phyloP scores from a whole-genome alignment of 2,113 vertebrate genomes.

The Micromys minutus region DNA sequence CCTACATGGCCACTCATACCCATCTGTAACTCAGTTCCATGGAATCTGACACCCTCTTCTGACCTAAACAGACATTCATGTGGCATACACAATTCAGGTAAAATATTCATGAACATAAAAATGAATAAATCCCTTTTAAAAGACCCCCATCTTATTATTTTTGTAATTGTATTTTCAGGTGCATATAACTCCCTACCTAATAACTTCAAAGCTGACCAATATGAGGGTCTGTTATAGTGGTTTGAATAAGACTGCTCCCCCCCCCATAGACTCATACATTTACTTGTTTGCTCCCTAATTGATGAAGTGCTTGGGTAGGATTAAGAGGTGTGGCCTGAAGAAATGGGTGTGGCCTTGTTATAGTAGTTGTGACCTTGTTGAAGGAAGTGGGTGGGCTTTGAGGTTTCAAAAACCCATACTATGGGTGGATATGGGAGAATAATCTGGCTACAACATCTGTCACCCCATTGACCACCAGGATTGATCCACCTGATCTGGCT shows the following conservation, averaged over 20 bases:
- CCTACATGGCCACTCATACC: neutral
- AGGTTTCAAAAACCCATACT: neutral
- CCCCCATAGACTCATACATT: neutral
- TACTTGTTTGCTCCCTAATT: neutral
- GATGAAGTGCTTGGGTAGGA: neutral
- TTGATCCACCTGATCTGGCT: neutral
- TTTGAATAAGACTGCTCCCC: neutral
- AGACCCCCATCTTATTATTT: slow-evolving; percentile 4
- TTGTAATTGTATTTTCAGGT: neutral
- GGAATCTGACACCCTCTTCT: neutral
- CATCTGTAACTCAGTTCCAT: neutral
- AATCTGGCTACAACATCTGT: neutral
- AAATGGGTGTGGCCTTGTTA: neutral
- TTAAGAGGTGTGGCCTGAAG: neutral
- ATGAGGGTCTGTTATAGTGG: neutral
- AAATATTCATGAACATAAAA: neutral
- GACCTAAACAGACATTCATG: neutral
- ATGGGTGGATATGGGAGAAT: neutral
- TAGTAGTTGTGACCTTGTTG: neutral
- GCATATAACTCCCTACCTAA: neutral
- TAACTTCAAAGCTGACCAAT: slow-evolving; percentile 1
- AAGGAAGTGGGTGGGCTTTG: neutral
- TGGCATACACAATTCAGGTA: neutral
- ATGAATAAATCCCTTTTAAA: neutral
- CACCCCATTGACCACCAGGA: neutral